Evolutionary conservation across 2,113 vertebrate species (phyloP).

Genomic region (Scalopus aquaticus): DNA sequence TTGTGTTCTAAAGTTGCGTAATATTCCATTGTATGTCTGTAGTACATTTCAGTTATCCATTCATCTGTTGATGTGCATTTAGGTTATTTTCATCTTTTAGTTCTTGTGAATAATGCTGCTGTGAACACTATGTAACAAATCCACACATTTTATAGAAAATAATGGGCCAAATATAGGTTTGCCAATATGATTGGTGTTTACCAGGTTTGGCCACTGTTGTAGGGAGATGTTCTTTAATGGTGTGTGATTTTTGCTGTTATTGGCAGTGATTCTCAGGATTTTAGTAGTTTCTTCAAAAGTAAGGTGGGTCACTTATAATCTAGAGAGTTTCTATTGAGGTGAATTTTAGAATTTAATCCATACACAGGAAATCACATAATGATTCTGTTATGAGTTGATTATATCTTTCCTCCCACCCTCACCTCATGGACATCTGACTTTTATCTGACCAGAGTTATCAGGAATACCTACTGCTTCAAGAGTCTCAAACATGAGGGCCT

Average conservation of each 20-base stretch:
- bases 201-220: background rate
- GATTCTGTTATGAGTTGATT: background rate
- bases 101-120: background rate
- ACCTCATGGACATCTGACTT: background rate
- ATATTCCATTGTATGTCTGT: background rate
- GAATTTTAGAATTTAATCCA: slow-evolving; percentile 21
- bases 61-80: background rate
- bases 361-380: background rate
- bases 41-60: background rate
- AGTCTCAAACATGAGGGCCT: background rate
- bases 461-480: background rate
- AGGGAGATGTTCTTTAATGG: background rate
- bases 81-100: background rate
- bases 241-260: background rate
- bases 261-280: slow-evolving; percentile 2
- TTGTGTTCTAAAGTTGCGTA: background rate
- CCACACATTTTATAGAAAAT: background rate
- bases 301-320: background rate
- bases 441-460: background rate
- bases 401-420: background rate
- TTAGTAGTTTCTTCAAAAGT: slow-evolving; percentile 16
- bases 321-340: slow-evolving; percentile 15
- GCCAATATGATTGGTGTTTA: background rate
- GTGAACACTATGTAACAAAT: background rate
- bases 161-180: background rate